Evolutionary conservation across 2,797 vertebrate genomes (phyloP).

Genomic region (Catharus ustulatus): DNA sequence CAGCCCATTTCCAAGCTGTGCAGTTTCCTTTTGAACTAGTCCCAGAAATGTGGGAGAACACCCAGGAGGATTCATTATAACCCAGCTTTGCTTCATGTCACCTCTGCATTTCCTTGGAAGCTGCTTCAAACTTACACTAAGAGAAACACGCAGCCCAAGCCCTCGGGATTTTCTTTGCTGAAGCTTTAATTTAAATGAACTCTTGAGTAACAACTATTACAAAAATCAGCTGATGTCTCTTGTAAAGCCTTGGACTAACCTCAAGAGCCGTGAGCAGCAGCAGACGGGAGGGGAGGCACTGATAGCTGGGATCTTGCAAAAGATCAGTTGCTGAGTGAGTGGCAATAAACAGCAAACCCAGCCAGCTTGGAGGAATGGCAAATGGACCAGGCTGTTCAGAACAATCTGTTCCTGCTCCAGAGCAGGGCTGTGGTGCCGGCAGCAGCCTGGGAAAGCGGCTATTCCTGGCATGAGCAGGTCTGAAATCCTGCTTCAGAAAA

Average conservation of each 20-base stretch:
- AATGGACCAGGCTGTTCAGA: constrained; percentile 49
- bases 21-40: background rate
- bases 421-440: background rate
- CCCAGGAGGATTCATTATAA: background rate
- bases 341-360: constrained; percentile 19
- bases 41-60: background rate
- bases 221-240: background rate
- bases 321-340: background rate
- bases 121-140: background rate
- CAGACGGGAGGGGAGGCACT: background rate
- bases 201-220: background rate
- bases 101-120: background rate
- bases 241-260: background rate
- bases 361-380: constrained; percentile 14
- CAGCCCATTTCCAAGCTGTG: background rate
- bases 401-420: constrained; percentile 57
- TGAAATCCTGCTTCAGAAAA: constrained; percentile 7
- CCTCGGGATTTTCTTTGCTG: background rate
- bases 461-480: background rate
- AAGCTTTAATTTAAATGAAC: background rate
- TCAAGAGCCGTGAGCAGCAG: background rate
- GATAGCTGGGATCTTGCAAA: background rate
- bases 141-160: background rate
- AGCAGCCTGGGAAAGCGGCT: background rate
- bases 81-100: background rate